A percentile compares a stretch with the other conserved stretches of the same genome.
Conservation (phyloP, 1,140 invertebrate species). For the Ips nitidus region DNA sequence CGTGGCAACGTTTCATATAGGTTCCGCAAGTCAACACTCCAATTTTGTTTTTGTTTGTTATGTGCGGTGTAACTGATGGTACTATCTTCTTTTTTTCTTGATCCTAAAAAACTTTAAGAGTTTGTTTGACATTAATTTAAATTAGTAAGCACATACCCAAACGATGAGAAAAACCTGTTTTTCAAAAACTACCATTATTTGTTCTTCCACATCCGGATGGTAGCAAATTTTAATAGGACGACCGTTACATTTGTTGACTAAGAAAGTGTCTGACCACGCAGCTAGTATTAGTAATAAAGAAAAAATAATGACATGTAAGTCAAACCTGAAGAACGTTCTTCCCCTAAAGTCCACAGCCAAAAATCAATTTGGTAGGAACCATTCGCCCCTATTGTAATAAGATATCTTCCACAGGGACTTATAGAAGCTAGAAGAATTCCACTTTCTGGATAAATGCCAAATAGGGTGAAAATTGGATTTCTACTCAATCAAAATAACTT, state of each 20-base stretch:
- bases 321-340: conserved; percentile 50
- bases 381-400: conserved; percentile 56
- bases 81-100: conserved; percentile 25
- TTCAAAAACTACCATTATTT: conserved; percentile 51
- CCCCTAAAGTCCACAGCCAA: conserved; percentile 60
- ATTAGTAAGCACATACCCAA: conserved; percentile 47
- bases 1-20: conserved; percentile 43
- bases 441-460: conserved; percentile 54
- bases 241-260: conserved; percentile 35
- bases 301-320: conserved; percentile 29
- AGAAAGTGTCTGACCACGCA: conserved; percentile 25
- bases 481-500: conserved; percentile 40
- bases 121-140: background rate
- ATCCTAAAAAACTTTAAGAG: conserved; percentile 6
- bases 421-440: conserved; percentile 51
- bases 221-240: conserved; percentile 48
- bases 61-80: conserved; percentile 29
- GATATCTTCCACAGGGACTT: conserved; percentile 58
- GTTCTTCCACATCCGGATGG: conserved; percentile 47
- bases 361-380: conserved; percentile 52
- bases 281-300: background rate
- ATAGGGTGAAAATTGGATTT: conserved; percentile 56
- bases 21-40: conserved; percentile 42
- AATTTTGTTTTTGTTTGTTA: conserved; percentile 33
- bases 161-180: conserved; percentile 48